Base-by-base conservation (phyloP, 2,113 vertebrate species). In the Lagopus leucura region DNA sequence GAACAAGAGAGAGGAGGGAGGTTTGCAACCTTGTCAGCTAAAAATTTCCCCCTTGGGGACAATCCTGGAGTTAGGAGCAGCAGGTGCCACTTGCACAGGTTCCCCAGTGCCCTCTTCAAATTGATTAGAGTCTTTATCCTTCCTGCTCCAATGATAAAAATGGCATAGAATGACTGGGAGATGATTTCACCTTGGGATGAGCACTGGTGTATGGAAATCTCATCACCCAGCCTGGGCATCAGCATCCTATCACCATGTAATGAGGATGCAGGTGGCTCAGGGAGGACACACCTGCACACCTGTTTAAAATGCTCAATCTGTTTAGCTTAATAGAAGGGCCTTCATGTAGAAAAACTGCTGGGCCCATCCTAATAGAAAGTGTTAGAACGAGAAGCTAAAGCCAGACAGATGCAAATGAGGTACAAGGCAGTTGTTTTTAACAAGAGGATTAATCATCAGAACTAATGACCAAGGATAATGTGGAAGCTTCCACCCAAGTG, bases 141-240 rank as follows among this genome's bases (percentile, higher is more conserved):
- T 91, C 75, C 88, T 82, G 82, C 88, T 89, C 55, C 93, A 55
- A 1, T 34, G 72, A 76, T n/a, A 66, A 89, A 73, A 85, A 67
- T 11, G 48, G 15, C 48, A 58, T 48, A 24, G 71, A 75, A 76
- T 48, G 52, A 36, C 75, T 66, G 54, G 45, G 25, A 18, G 25
- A 34, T 75, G 19, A 74, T 72, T 92, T 92, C 38, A n/a, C 47
- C 80, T 82, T 28, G 34, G 55, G 65, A 71, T 69, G 72, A 86
- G 82, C 3, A 1, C 47, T 69, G 63, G 63, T 30, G 30, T 32
- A 57, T 57, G 17, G 52, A 22, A 86, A 89, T 89, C 55, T 45
- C 60, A 11, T 66, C 34, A 57, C 18, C 55, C 32, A 43, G 2
- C 60, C 24, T 27, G 25, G 5, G 5, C 36, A 60, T 76, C 83